Conservation (phyloP, 2,113 vertebrate genomes). For the Plectropomus leopardus region DNA sequence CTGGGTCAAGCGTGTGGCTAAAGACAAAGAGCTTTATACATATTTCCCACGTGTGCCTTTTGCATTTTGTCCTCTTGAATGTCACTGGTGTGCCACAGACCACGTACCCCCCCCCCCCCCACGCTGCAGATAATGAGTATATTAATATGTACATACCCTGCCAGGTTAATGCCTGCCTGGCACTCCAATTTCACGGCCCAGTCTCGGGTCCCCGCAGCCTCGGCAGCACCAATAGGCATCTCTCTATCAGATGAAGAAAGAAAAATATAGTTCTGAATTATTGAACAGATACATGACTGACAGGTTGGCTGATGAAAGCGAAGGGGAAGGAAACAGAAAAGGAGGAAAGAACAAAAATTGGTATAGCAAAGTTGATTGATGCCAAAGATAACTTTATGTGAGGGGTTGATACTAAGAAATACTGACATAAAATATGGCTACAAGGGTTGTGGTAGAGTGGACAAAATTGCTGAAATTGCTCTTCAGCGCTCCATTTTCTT, state of each 20-base stretch:
- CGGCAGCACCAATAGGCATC: conserved; percentile 39
- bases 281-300: conserved; percentile 76
- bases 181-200: conserved; percentile 71
- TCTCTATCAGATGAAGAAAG: conserved; percentile 67
- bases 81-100: conserved; percentile 51
- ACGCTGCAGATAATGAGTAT: conserved; percentile 67
- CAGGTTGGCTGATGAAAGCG: conserved; percentile 74
- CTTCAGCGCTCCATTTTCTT: conserved; percentile 36
- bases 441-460: conserved; percentile 36
- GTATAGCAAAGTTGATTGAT: conserved; percentile 59
- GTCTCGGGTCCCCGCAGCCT: conserved; percentile 52
- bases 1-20: conserved; percentile 21
- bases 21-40: conserved; percentile 13
- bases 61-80: conserved; percentile 60
- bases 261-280: conserved; percentile 76
- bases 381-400: conserved; percentile 57
- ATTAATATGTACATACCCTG: conserved; percentile 79
- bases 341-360: conserved; percentile 59
- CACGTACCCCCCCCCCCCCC: conserved; percentile 41
- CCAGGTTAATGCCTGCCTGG: conserved; percentile 69
- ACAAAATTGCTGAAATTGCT: conserved; percentile 66
- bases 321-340: conserved; percentile 61
- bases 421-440: conserved; percentile 62
- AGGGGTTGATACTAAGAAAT: conserved; percentile 57
- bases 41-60: conserved; percentile 32